Conservation (phyloP, 2,113 vertebrate genomes). For the Elephas maximus region DNA sequence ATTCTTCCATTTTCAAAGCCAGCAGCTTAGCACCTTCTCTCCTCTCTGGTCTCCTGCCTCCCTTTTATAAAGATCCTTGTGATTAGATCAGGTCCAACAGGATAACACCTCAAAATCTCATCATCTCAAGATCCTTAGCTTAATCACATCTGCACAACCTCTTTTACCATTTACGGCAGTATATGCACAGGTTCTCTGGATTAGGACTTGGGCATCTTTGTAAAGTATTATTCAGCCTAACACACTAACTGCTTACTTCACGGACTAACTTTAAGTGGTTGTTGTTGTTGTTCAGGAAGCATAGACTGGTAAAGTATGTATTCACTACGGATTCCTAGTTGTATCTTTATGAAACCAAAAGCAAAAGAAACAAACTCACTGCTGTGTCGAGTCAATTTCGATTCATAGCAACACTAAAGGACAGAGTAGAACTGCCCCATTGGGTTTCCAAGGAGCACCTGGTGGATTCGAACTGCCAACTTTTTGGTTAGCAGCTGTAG, state of each 20-base stretch:
- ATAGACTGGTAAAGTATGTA: background rate
- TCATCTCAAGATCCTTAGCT: background rate
- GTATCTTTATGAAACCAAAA: background rate
- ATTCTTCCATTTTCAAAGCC: background rate
- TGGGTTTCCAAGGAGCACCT: too few species aligned
- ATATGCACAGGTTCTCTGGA: background rate
- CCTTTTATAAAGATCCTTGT: background rate
- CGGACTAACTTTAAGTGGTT: background rate
- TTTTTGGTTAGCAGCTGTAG: too few species aligned
- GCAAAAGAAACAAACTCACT: too few species aligned
- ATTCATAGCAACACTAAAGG: too few species aligned
- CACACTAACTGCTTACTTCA: too few species aligned
- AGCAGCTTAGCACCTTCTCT: background rate
- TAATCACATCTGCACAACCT: background rate
- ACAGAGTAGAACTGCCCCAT: too few species aligned
- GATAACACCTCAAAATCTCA: background rate
- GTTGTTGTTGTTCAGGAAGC: background rate
- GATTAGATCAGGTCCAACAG: background rate
- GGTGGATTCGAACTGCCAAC: too few species aligned
- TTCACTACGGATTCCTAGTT: background rate
- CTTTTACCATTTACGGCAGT: background rate
- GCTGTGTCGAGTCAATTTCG: too few species aligned
- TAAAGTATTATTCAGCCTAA: background rate
- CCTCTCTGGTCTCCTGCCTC: background rate
- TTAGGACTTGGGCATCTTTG: background rate